Conservation (phyloP, 1,140 invertebrate genomes). For the Drosophila insularis region DNA sequence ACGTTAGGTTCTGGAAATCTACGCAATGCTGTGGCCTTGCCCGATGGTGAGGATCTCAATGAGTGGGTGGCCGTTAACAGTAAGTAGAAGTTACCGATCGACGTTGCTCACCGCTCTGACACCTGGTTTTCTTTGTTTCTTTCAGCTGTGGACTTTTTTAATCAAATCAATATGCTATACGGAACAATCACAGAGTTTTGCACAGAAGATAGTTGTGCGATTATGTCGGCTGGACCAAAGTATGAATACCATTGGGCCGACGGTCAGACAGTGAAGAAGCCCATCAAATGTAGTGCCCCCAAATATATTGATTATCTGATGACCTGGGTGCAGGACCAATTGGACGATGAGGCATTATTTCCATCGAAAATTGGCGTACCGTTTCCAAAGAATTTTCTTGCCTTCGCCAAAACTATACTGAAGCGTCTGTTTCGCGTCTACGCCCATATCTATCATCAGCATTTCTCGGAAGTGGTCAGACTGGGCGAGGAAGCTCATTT, state of each 20-base stretch:
- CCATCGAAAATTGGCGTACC: conserved; percentile 99
- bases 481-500: conserved; percentile 99
- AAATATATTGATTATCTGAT: conserved; percentile 99
- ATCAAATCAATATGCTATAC: conserved; percentile 99
- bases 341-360: conserved; percentile 99
- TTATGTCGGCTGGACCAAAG: conserved; percentile 99
- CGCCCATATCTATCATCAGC: conserved; percentile 99
- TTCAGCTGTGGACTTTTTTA: conserved; percentile 98
- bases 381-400: conserved; percentile 98
- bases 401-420: conserved; percentile 98
- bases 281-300: conserved; percentile 99
- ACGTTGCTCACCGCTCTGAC: no score
- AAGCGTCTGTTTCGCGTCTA: conserved; percentile 99
- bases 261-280: conserved; percentile 98
- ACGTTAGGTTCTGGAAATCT: conserved; percentile 99
- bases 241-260: conserved; percentile 99
- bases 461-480: conserved; percentile 98
- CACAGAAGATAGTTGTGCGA: conserved; percentile 98
- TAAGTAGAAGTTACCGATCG: conserved; percentile 86
- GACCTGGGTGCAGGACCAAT: conserved; percentile 99
- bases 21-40: conserved; percentile 96
- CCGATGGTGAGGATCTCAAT: conserved; percentile 99
- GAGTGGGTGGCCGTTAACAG: conserved; percentile 99
- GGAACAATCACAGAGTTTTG: conserved; percentile 99
- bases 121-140: not conserved